Evolutionary conservation across 2,797 vertebrate species (phyloP).

Genomic region (Capromys pilorides): DNA sequence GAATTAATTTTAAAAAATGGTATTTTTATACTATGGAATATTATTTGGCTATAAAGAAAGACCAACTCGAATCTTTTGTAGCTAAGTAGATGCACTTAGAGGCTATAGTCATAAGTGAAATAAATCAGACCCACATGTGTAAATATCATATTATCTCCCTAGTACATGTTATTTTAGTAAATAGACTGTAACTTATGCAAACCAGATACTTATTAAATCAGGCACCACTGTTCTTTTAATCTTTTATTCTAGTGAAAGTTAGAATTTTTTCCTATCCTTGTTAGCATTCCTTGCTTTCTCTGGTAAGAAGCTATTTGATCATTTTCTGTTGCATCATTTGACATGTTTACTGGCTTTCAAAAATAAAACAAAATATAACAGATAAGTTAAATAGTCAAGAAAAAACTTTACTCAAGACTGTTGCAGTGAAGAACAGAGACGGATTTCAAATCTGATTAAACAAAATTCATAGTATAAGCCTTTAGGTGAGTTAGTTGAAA

Average conservation of each 20-base stretch:
- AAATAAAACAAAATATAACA: neutral
- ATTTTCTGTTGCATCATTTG: neutral
- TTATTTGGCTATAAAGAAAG: too few species aligned
- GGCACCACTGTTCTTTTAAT: neutral
- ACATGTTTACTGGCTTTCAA: neutral
- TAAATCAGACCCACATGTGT: too few species aligned
- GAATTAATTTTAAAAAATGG: too few species aligned
- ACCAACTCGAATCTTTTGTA: too few species aligned
- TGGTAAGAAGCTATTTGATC: neutral
- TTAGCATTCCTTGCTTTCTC: slow-evolving; percentile 1
- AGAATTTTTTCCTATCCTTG: neutral
- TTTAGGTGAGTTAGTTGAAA: neutral
- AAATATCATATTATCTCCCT: too few species aligned
- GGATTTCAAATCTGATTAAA: neutral
- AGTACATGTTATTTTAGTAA: neutral
- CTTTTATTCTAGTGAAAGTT: neutral
- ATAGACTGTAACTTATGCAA: neutral
- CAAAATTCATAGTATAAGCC: neutral
- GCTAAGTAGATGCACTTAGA: too few species aligned
- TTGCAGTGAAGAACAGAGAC: neutral
- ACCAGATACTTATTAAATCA: neutral
- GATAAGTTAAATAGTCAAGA: neutral
- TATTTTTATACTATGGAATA: too few species aligned
- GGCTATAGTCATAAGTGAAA: too few species aligned
- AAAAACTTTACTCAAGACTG: neutral